phyloP scores from a whole-genome alignment of 2,888 invertebrate genomes.

The Parnassius glacialis region DNA sequence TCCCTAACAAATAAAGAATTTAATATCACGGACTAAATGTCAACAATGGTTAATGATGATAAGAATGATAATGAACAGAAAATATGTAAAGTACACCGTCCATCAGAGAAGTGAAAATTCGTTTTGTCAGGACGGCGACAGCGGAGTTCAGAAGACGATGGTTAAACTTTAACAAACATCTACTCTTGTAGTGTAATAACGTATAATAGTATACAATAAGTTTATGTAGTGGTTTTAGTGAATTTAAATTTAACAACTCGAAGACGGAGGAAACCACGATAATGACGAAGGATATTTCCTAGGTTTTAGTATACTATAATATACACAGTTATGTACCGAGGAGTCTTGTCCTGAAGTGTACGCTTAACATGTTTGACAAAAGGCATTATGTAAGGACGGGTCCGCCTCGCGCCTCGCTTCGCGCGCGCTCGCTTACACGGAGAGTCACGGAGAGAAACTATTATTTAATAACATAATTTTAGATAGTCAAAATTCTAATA shows the following conservation, averaged over 20 bases:
- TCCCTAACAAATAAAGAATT: conserved; percentile 29
- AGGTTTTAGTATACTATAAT: conserved; percentile 31
- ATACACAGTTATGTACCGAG: conserved; percentile 47
- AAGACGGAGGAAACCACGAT: conserved; percentile 30
- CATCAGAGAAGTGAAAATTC: conserved; percentile 41
- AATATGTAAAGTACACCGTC: conserved; percentile 47
- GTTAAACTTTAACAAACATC: conserved; percentile 50
- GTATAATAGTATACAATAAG: conserved; percentile 66
- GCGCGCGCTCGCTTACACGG: conserved; percentile 38
- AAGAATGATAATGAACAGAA: too few species aligned
- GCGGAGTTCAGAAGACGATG: conserved; percentile 51
- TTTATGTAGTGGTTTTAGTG: conserved; percentile 64
- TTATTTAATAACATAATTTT: conserved; percentile 57
- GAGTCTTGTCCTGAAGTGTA: conserved; percentile 52
- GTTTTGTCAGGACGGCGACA: conserved; percentile 46
- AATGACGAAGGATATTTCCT: conserved; percentile 45
- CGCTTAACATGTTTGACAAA: conserved; percentile 50
- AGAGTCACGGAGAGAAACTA: conserved; percentile 43
- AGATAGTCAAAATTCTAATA: conserved; percentile 78
- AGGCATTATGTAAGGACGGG: conserved; percentile 46
- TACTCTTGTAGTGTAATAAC: conserved; percentile 71
- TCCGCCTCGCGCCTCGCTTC: conserved; percentile 43
- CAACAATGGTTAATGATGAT: too few species aligned
- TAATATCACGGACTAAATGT: too few species aligned
- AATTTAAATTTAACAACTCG: conserved; percentile 54